Base-by-base conservation (phyloP, 2,797 vertebrate genomes). In the Epinephelus coioides region DNA sequence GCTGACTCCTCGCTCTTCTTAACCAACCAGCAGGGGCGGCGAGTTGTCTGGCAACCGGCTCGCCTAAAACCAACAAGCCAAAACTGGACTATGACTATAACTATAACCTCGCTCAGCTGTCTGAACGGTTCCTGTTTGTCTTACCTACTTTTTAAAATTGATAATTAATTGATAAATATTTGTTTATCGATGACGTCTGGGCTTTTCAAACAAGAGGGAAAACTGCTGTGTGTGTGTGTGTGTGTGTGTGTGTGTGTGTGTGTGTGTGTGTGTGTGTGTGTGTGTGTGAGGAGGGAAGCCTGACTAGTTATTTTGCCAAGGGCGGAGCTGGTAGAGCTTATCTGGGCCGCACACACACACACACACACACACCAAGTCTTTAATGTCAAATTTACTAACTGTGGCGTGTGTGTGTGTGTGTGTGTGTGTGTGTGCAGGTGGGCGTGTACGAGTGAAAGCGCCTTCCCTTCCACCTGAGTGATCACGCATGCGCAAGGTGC, bases 401-500 rank as follows among this genome's bases (percentile, higher is more conserved):
- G 5, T 27, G 61, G 17, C 21, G 23, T 23, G 15, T 69, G 25
- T 25, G 56, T 30, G 54, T 30, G 66, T 14, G 46, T 27, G 49
- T 66, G 61, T 60, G 46, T 53, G 27, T 23, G 4, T 2, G 6
- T 19, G 27, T 30, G 63, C 40, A 62, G 56, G 75, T 86, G 75
- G 74, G 67, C 27, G 81, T 76, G 74, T 19, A 2, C 23, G 2
- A 10, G 3, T 13, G 13, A 78, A 25, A 23, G 56, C 12, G 5
- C 67, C 56, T 82, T 67, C 23, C 1, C 49, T 59, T 72, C 67
- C 75, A 88, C 81, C 76, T 85, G 79, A 74, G 71, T 38, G 23
- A 67, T 47, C 51, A 79, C 86, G 84, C 91, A 87, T 91, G 89
- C 84, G 91, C 79, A 74, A 21, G 0, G 12, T 1, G n/a, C 3